Base-by-base conservation (phyloP, 2,888 invertebrate species). In the Nineta flava region DNA sequence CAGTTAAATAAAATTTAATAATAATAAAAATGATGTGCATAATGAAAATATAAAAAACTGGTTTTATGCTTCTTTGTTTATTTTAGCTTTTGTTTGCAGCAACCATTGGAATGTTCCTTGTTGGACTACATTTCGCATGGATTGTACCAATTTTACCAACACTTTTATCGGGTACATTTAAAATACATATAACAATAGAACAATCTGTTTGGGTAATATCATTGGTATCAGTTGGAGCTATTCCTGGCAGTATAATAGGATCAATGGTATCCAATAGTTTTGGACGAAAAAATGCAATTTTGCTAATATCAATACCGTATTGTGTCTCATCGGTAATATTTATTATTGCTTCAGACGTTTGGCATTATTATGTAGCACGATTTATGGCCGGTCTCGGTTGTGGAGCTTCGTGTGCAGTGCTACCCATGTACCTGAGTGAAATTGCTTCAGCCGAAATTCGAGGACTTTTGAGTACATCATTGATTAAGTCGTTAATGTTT, bases 181-280 rank as follows among this genome's bases (percentile, higher is more conserved):
- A n/a, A 38, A 6, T 38, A 13, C n/a, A n/a, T 4, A 15, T 38
- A 15, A 38, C 38, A 15, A 38, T n/a, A 5, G 38, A 5, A 13
- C 38, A 38, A 38, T 13, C 15, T 13, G n/a, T 15, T 13, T 38
- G n/a, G 15, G 15, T 38, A 7, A 13, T 15, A 38, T n/a, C n/a
- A 7, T 9, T 38, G 3, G 3, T 38, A 7, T 12, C 6, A 38
- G 12, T 38, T 38, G 38, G 38, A 13, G 38, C 38, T n/a, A 9
- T 38, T 4, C 38, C 38, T 12, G 38, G 38, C 12, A 17, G 34
- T 15, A 38, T 47, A 10, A 13, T 76, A 15, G 70, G 76, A 16
- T 78, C 76, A 15, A 71, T 76, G 60, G 63, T 74, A 53, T 76
- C 77, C 52, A 76, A 78, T 60, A 66, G 68, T 53, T 70, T 74